Evolutionary conservation across 2,888 invertebrate genomes (phyloP).

Genomic region (Callosobruchus maculatus): DNA sequence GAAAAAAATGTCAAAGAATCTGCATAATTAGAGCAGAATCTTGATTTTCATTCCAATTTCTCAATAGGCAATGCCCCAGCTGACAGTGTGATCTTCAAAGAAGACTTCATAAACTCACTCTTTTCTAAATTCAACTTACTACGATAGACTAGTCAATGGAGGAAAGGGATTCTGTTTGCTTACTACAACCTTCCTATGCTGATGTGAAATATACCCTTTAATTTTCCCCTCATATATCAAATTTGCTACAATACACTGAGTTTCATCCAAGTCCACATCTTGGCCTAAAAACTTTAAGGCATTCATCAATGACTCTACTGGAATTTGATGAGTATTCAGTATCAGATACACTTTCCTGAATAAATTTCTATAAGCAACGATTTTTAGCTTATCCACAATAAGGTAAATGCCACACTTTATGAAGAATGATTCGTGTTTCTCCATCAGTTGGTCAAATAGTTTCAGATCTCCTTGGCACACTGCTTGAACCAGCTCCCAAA

Average conservation of each 20-base stretch:
- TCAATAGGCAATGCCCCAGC: no score
- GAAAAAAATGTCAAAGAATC: no score
- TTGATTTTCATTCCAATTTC: no score
- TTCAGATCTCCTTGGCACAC: conserved; percentile 87
- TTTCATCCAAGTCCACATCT: conserved; percentile 90
- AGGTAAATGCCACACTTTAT: conserved; percentile 96
- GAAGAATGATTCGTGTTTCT: conserved; percentile 85
- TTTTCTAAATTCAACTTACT: neutral
- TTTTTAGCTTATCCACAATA: conserved; percentile 93
- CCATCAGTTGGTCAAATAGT: conserved; percentile 79
- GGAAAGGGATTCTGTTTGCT: conserved; percentile 98
- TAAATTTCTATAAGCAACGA: conserved; percentile 91
- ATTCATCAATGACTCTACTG: conserved; percentile 76
- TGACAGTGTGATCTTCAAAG: neutral
- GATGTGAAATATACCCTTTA: conserved; percentile 96
- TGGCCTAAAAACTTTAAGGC: conserved; percentile 80
- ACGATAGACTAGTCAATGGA: conserved; percentile 60
- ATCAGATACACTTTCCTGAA: conserved; percentile 87
- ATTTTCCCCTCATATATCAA: conserved; percentile 95
- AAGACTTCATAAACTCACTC: neutral
- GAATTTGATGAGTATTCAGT: conserved; percentile 81
- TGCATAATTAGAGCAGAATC: no score
- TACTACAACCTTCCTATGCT: conserved; percentile 94
- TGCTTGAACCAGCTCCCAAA: conserved; percentile 83
- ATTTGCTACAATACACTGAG: conserved; percentile 94